Percentiles rank a stretch among this genome's conserved stretches.
Conservation (phyloP, 2,888 invertebrate genomes). For the Eupithecia centaureata region DNA sequence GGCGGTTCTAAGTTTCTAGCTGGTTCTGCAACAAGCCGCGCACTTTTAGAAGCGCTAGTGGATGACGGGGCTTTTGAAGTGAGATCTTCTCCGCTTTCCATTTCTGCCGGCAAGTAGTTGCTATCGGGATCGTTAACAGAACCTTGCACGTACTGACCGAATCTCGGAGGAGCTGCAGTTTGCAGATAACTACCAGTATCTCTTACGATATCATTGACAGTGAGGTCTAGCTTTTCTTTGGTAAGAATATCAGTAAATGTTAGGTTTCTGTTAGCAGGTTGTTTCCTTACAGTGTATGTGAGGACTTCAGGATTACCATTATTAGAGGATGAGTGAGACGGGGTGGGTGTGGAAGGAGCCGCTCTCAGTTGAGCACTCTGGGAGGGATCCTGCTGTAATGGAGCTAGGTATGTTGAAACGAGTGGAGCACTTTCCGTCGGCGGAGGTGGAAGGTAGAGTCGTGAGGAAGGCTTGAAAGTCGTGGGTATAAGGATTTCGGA, state of each 20-base stretch:
- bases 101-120: constrained; percentile 55
- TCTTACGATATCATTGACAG: constrained; percentile 72
- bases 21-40: constrained; percentile 59
- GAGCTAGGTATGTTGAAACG: constrained; percentile 62
- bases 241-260: constrained; percentile 73
- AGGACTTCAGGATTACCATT: constrained; percentile 21
- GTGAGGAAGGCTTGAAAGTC: constrained; percentile 63
- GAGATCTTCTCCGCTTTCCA: constrained; percentile 64
- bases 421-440: constrained; percentile 51
- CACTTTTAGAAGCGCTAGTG: constrained; percentile 53
- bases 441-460: constrained; percentile 65
- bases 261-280: constrained; percentile 64
- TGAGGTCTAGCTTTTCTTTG: constrained; percentile 72
- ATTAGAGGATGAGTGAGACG: constrained; percentile 13
- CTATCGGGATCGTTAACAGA: constrained; percentile 54
- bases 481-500: constrained; percentile 65
- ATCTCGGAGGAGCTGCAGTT: constrained; percentile 59
- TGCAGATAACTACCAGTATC: constrained; percentile 67
- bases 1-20: constrained; percentile 68
- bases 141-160: constrained; percentile 56
- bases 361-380: constrained; percentile 48
- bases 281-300: constrained; percentile 42
- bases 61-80: constrained; percentile 59
- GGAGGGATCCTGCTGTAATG: constrained; percentile 52
- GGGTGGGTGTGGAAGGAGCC: constrained; percentile 32